phyloP scores from a whole-genome alignment of 2,113 vertebrate genomes.

The Serinus canaria region DNA sequence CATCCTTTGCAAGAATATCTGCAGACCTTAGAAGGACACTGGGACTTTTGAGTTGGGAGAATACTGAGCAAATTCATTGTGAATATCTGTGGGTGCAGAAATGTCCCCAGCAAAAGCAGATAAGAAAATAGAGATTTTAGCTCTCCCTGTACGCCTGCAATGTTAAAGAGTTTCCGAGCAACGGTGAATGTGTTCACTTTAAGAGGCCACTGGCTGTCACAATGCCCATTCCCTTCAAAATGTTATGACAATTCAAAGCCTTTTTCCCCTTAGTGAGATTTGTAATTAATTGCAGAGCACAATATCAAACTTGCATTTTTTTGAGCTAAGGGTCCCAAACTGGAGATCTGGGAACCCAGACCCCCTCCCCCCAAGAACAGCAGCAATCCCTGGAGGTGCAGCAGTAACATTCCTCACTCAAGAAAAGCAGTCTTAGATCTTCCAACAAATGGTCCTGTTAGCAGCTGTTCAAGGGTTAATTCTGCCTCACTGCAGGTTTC shows the following conservation, averaged over 20 bases:
- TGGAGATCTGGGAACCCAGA: not conserved
- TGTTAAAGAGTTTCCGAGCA: not conserved
- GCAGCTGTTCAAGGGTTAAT: constrained; percentile 51
- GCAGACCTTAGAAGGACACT: not conserved
- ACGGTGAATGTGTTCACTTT: not conserved
- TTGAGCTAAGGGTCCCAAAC: not conserved
- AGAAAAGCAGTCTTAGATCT: not conserved
- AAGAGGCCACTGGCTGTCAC: not conserved
- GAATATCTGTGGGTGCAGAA: not conserved
- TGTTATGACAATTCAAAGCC: not conserved
- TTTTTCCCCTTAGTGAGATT: not conserved
- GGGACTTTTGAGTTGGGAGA: not conserved
- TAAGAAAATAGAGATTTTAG: not conserved
- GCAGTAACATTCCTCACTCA: not conserved
- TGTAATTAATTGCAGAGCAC: not conserved
- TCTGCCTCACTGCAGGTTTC: not conserved
- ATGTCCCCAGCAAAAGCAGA: not conserved
- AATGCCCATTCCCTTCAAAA: not conserved
- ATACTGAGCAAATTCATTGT: not conserved
- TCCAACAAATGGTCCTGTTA: not conserved
- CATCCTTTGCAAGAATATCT: not conserved
- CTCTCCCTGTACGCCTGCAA: not conserved
- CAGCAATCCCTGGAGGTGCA: not conserved
- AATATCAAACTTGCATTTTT: not conserved
- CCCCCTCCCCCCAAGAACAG: not conserved